Evolutionary conservation across 2,888 invertebrate genomes (phyloP), one percentile per base, ranked within the genome.

Genomic region (Leptinotarsa tumamoca): DNA sequence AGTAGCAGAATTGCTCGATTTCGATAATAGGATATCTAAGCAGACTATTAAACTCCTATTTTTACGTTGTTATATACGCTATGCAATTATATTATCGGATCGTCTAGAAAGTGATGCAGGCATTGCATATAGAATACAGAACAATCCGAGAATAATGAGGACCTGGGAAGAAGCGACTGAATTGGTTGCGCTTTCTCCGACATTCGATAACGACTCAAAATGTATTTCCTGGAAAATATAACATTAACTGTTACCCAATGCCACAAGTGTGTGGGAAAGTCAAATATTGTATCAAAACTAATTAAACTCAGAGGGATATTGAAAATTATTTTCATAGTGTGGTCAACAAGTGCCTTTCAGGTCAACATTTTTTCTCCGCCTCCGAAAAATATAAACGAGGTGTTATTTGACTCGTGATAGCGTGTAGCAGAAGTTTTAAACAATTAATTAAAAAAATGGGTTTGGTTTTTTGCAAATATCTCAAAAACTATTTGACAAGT

Each of bases 81-180:
- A n/a, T 33, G 63, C 63, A 63, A 63, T 63, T 63, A 27, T 43
- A 63, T 27, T 63, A 63, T 63, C 63, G 63, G 63, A 33, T 33
- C 17, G 33, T 63, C 10, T 33, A 27, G 63, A 63, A 63, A 63
- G 63, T 63, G 63, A 27, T 63, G 63, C 63, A 63, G 63, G 18
- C 63, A 43, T 63, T 63, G 43, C 43, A 63, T 27, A 63, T 4
- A 63, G 63, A 43, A 63, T 63, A 58, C 58, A 58, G 58, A 58
- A 58, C 58, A 23, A 58, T 58, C 23, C 58, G 23, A 23, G 3
- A 27, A 58, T 58, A 58, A 58, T 58, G 58, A 23, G 58, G 58
- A 23, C 13, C 58, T 58, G 58, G 58, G 58, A 58, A 58, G 58
- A 58, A 58, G 23, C 21, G 23, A 15, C 23, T 58, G 58, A 58